Base-by-base conservation (phyloP, 2,113 vertebrate genomes). In the Zosterops hypoxanthus region DNA sequence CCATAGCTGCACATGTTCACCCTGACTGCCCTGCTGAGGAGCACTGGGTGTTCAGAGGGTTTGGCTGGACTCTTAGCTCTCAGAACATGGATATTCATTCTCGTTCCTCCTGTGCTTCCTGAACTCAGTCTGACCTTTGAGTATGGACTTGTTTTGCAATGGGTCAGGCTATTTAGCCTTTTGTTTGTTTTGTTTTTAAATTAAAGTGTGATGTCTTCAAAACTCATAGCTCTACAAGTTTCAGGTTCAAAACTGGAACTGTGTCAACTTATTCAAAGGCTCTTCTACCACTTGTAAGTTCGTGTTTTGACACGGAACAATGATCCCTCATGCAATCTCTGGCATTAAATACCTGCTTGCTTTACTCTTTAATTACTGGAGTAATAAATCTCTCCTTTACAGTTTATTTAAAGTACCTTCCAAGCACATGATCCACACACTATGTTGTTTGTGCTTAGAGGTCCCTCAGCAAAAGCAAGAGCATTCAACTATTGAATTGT, bases 331-430 rank as follows among this genome's bases (percentile, higher is more conserved):
- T 36, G 25, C 4, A 65, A 29, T 17, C 42, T 71, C 53, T 87
- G 64, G 42, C 14, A 69, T 64, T 56, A 77, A 73, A 64, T 69
- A 89, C 69, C 41, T 44, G 26, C 39, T 76, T 88, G 26, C 25
- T 77, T 93, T 83, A 53, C 42, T 53, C 33, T 85, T 82, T 83
- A 71, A 95, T 88, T 76, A 78, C 13, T 63, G 11, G 2, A 42
- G 10, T 57, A 75, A 72, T 88, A 73, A 81, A 77, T 91, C 63
- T 88, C 77, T 57, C 64, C 59, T 28, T 53, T 39, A 25, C 2
- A 71, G 49, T 79, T 88, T 84, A 83, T 79, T 77, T 91, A 39
- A 91, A 77, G 36, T 53, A 65, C 33, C 36, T 87, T 66, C 81
- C 52, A 87, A 87, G 53, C 28, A 69, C 15, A 36, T 16, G 25